Evolutionary conservation across 2,797 vertebrate species (phyloP).

Genomic region (Amniataba percoides): DNA sequence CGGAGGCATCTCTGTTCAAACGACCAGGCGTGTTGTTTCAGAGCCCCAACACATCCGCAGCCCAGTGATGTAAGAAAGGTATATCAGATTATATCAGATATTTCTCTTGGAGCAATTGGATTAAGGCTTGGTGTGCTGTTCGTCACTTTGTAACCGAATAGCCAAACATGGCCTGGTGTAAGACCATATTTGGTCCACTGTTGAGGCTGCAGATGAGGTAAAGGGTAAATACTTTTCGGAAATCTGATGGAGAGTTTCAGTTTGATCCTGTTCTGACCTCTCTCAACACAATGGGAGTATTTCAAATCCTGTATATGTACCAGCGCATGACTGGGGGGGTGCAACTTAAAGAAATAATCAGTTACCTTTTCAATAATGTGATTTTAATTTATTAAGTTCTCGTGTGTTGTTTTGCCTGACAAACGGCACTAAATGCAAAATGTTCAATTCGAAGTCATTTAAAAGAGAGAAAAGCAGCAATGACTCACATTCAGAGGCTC

Average conservation of each 20-base stretch:
- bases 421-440: not conserved
- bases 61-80: slow-evolving; percentile 71
- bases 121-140: slow-evolving; percentile 55
- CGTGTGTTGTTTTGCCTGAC: not conserved
- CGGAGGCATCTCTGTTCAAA: slow-evolving; percentile 33
- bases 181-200: slow-evolving; percentile 74
- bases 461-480: slow-evolving; percentile 1
- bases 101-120: slow-evolving; percentile 72
- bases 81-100: slow-evolving; percentile 71
- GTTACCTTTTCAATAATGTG: not conserved
- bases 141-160: slow-evolving; percentile 73
- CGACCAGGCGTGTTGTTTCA: slow-evolving; percentile 61
- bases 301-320: not conserved
- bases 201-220: slow-evolving; percentile 53
- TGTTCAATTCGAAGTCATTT: not conserved
- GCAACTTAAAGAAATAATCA: not conserved
- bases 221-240: slow-evolving; percentile 20
- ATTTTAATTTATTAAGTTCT: not conserved
- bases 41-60: slow-evolving; percentile 43
- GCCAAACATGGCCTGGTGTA: slow-evolving; percentile 59
- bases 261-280: slow-evolving; percentile 37
- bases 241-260: slow-evolving; percentile 5
- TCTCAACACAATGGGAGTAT: not conserved
- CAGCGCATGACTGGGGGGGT: not conserved
- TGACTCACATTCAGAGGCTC: not conserved